Evolutionary conservation across 2,888 invertebrate genomes (phyloP).

Genomic region (Syritta pipiens): DNA sequence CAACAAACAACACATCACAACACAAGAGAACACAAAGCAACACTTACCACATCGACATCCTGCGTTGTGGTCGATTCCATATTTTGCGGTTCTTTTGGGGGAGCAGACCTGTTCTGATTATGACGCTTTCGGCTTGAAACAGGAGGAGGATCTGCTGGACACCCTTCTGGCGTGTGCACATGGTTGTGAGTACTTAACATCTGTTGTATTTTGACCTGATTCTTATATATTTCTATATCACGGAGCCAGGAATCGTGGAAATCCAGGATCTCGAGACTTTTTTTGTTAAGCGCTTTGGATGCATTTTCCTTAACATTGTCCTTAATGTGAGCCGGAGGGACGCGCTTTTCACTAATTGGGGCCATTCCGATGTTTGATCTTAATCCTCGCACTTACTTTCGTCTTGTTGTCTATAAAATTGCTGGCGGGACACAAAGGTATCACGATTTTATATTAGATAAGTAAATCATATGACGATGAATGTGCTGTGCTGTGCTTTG

Average conservation of each 20-base stretch:
- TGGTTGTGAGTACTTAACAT: conserved; percentile 73
- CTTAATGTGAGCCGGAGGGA: conserved; percentile 70
- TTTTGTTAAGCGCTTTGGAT: conserved; percentile 42
- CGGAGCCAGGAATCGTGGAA: conserved; percentile 79
- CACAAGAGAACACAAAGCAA: not conserved
- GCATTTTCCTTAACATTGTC: conserved; percentile 75
- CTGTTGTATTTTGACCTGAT: conserved; percentile 74
- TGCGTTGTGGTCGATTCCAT: not conserved
- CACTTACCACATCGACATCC: conserved; percentile 54
- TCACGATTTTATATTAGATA: conserved; percentile 49
- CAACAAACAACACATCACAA: conserved; percentile 7
- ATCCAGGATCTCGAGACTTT: conserved; percentile 76
- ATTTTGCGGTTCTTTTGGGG: not conserved
- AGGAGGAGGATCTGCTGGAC: not conserved
- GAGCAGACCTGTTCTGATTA: conserved; percentile 5
- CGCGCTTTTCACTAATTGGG: conserved; percentile 78
- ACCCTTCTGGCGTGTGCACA: conserved; percentile 70
- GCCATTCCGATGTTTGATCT: conserved; percentile 73
- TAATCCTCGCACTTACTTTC: conserved; percentile 27
- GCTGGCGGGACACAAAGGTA: conserved; percentile 32
- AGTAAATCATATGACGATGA: conserved; percentile 65
- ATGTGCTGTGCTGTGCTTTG: conserved; percentile 41
- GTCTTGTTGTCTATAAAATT: conserved; percentile 54
- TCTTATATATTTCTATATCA: conserved; percentile 77
- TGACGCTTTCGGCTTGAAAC: conserved; percentile 28